phyloP scores from a whole-genome alignment of 2,888 invertebrate genomes.

The Syrista parreyssii region DNA sequence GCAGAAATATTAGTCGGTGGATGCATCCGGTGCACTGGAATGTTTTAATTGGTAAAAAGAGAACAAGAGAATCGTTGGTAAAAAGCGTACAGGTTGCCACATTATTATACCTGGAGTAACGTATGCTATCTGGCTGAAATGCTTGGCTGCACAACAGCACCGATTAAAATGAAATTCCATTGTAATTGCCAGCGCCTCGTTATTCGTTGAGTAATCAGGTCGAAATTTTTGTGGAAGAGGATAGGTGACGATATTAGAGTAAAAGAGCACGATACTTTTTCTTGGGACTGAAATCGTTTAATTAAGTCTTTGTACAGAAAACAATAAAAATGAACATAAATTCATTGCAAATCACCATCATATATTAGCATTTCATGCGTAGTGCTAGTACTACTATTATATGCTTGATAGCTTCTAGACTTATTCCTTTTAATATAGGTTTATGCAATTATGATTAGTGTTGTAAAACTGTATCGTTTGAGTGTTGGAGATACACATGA shows the following conservation, averaged over 20 bases:
- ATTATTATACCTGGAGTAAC: too few species aligned
- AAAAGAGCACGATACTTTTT: constrained; percentile 13
- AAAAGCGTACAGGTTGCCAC: too few species aligned
- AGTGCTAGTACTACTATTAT: constrained; percentile 58
- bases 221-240: too few species aligned
- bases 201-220: too few species aligned
- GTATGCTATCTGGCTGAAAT: too few species aligned
- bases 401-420: constrained; percentile 59
- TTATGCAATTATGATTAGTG: constrained; percentile 51
- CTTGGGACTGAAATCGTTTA: constrained; percentile 60
- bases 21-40: too few species aligned
- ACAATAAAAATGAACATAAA: constrained; percentile 61
- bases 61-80: too few species aligned
- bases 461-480: constrained; percentile 45
- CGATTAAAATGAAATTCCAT: too few species aligned
- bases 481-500: constrained; percentile 37
- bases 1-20: too few species aligned
- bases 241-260: constrained; percentile 9
- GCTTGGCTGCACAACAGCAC: too few species aligned
- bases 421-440: constrained; percentile 48
- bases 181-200: too few species aligned
- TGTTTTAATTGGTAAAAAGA: too few species aligned
- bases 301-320: constrained; percentile 63
- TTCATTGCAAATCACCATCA: constrained; percentile 61
- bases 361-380: constrained; percentile 61